Base-by-base conservation (phyloP, 2,888 invertebrate species). In the Ligdia adustata region DNA sequence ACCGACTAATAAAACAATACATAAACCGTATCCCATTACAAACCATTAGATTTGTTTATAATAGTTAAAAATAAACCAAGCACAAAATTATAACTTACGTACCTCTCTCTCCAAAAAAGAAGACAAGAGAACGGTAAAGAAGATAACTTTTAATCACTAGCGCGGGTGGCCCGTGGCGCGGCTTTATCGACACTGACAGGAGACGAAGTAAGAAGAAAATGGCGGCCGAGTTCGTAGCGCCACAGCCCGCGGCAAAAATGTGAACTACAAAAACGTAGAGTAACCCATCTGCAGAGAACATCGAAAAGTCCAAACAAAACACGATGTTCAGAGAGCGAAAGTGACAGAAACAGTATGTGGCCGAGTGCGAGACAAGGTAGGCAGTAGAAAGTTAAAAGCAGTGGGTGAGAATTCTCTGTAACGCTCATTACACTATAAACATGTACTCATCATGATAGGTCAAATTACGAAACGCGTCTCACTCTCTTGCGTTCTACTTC, bases 151-250 rank as follows among this genome's bases (percentile, higher is more conserved):
- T 55, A 47, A 47, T 34, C 65, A 69, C 74, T 53, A 67, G 75
- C 86, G 75, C 89, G 69, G 62, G 74, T 69, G 66, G 52, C 60
- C 79, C 41, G 63, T 64, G 55, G 54, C 81, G 69, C 82, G 80
- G 69, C 64, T 69, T 57, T 67, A 61, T 55, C 70, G 52, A 69
- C 70, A 90, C 89, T 89, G 80, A 76, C 76, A 72, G 60, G 64
- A 57, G 75, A 75, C 72, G 78, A 79, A 84, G 77, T 79, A 83
- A 87, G 89, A 90, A 89, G 86, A 88, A 89, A 87, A 89, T 88
- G 87, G 89, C 87, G 60, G 81, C 64, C 77, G 57, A 57, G 50
- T 63, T 58, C 47, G 46, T 66, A 56, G 75, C 82, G 76, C 66
- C 81, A 64, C 60, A 59, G 60, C 24, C 59, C 61, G 74, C 64